These are phyloP conservation scores for Hyperoodon ampullatus DNA, from an alignment of 2,113 vertebrate genomes.

Conservation along the genomic window DNA sequence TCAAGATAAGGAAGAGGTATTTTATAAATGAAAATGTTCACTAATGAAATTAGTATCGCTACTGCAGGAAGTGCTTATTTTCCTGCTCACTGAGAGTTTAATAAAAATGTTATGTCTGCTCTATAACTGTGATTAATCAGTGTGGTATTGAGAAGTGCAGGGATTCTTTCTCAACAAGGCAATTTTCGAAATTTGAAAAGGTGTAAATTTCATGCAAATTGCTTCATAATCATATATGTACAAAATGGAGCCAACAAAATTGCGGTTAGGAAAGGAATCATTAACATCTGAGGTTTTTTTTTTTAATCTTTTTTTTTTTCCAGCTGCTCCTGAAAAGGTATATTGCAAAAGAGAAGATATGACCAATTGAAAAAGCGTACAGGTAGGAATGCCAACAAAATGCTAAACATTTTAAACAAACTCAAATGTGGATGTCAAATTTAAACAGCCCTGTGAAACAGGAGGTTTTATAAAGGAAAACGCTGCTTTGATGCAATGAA, in stretches of 20 bases:
- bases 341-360: not conserved
- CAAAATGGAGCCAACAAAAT: conserved; percentile 74
- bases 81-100: conserved; percentile 82
- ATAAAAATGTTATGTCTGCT: conserved; percentile 80
- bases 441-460: accelerated
- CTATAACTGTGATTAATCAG: conserved; percentile 84
- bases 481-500: not conserved
- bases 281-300: conserved; percentile 49
- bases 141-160: conserved; percentile 63
- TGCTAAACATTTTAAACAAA: not conserved
- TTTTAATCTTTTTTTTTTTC: no score
- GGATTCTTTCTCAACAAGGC: conserved; percentile 76
- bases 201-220: conserved; percentile 78
- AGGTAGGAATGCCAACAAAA: not conserved
- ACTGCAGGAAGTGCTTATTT: conserved; percentile 82
- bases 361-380: not conserved
- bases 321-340: not conserved
- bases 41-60: conserved; percentile 82
- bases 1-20: conserved; percentile 58
- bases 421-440: not conserved
- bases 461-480: not conserved
- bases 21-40: conserved; percentile 80
- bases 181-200: conserved; percentile 85
- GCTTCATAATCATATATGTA: conserved; percentile 73
- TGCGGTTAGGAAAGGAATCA: conserved; percentile 52